Conservation (phyloP, 2,797 vertebrate genomes). For the Hipposideros larvatus region DNA sequence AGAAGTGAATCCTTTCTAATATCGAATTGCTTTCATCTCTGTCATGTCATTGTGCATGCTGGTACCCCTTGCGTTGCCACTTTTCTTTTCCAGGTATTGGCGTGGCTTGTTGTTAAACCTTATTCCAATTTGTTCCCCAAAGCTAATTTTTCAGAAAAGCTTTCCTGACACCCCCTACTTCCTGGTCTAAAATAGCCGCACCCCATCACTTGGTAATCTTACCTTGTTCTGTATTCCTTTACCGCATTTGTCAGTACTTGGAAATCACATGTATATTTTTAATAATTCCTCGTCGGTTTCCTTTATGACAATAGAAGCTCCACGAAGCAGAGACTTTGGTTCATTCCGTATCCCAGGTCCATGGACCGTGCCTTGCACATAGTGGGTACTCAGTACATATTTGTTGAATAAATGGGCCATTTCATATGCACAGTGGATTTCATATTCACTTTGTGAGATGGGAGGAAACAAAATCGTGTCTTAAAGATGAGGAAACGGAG, state of each 20-base stretch:
- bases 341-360: background rate
- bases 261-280: background rate
- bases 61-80: background rate
- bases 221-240: background rate
- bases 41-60: background rate
- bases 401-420: background rate
- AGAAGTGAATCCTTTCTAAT: background rate
- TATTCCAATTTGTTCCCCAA: background rate
- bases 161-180: background rate
- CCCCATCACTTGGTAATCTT: background rate
- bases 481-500: background rate
- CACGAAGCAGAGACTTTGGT: background rate
- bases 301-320: background rate
- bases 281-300: background rate
- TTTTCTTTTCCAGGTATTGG: background rate
- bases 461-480: background rate
- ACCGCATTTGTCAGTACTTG: background rate
- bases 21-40: background rate
- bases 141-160: background rate
- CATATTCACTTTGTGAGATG: background rate
- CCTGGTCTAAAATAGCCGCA: background rate
- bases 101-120: background rate
- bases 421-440: background rate
- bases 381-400: background rate
- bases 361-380: background rate